Conservation (phyloP, 2,888 invertebrate genomes). For the Anoplius nigerrimus region DNA sequence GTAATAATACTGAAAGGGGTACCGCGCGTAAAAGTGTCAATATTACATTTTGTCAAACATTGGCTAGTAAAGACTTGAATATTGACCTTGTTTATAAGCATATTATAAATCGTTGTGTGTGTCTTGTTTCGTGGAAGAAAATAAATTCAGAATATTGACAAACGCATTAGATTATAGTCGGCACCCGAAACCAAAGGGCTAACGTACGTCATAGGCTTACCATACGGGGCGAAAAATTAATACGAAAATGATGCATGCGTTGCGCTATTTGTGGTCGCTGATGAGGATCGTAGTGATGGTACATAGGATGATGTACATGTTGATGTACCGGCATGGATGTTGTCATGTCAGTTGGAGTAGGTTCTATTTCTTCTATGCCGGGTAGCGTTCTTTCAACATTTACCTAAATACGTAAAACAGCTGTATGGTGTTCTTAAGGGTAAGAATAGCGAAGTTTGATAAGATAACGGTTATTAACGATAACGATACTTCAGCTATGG, state of each 20-base stretch:
- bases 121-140: too few species aligned
- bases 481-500: background rate
- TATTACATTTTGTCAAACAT: too few species aligned
- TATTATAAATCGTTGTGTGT: too few species aligned
- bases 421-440: too few species aligned
- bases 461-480: background rate
- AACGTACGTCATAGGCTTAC: constrained; percentile 54
- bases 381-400: constrained; percentile 77
- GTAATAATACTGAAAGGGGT: too few species aligned
- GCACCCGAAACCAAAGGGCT: too few species aligned
- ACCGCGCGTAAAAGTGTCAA: too few species aligned
- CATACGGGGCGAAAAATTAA: constrained; percentile 71
- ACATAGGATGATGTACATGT: constrained; percentile 87
- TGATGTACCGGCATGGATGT: constrained; percentile 74
- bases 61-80: too few species aligned
- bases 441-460: background rate
- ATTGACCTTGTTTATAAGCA: too few species aligned
- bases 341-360: constrained; percentile 53
- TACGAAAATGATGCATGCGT: constrained; percentile 78
- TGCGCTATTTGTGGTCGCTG: constrained; percentile 57
- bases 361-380: constrained; percentile 70
- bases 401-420: constrained; percentile 67
- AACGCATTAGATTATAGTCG: too few species aligned
- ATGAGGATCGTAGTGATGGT: constrained; percentile 80
- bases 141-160: too few species aligned